Evolutionary conservation across 2,797 vertebrate genomes (phyloP).

Genomic region (Pampus argenteus): DNA sequence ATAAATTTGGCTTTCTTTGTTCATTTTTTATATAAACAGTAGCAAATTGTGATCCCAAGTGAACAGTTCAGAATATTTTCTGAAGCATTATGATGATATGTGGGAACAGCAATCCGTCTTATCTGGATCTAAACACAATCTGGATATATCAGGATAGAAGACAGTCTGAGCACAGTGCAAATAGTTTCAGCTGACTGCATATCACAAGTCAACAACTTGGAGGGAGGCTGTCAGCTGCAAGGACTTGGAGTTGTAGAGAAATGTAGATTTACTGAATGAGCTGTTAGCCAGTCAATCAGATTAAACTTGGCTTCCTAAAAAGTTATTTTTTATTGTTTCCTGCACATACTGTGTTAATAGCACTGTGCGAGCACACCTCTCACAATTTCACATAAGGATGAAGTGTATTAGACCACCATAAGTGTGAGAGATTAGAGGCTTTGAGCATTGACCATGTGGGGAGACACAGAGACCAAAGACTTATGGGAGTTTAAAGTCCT

Average conservation of each 20-base stretch:
- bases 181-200: conserved; percentile 48
- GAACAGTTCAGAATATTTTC: neutral
- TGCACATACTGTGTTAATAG: neutral
- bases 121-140: conserved; percentile 13
- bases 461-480: conserved; percentile 70
- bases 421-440: conserved; percentile 73
- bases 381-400: conserved; percentile 58
- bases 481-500: conserved; percentile 76
- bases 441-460: conserved; percentile 58
- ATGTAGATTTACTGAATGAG: conserved; percentile 66
- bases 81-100: neutral
- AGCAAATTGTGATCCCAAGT: neutral
- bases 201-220: conserved; percentile 42
- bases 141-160: conserved; percentile 28
- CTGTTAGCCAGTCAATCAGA: conserved; percentile 50
- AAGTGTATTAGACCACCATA: conserved; percentile 69
- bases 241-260: conserved; percentile 32
- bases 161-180: conserved; percentile 28
- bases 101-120: neutral
- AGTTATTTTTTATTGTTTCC: conserved; percentile 32
- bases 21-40: too few relatives aligned
- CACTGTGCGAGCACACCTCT: neutral
- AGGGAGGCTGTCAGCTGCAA: conserved; percentile 59
- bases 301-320: conserved; percentile 32
- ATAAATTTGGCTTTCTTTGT: neutral